phyloP scores from a whole-genome alignment of 30 jellyfish, hydroid and myxozoan species.

The Mastigias papua region DNA sequence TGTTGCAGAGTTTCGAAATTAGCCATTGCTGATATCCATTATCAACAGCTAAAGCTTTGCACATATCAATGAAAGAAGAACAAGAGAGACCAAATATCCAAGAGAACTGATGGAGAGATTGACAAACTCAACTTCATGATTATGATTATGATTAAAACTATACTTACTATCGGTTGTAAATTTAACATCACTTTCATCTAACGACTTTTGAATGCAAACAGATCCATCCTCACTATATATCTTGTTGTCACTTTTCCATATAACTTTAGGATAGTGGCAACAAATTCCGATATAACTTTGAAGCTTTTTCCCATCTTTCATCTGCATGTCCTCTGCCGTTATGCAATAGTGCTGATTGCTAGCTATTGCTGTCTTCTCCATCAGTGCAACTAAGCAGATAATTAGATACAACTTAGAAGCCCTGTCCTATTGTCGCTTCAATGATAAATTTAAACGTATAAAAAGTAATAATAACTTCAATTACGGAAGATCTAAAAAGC shows the following conservation, averaged over 20 bases:
- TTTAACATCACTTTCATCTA: neutral
- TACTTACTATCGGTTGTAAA: neutral
- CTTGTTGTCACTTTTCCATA: neutral
- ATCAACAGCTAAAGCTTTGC: too few species aligned
- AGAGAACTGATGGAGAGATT: too few species aligned
- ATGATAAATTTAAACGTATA: too few species aligned
- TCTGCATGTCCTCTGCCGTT: conserved; percentile 1
- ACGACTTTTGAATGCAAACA: conserved; percentile 8
- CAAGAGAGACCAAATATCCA: too few species aligned
- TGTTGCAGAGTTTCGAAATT: too few species aligned
- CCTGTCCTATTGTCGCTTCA: too few species aligned
- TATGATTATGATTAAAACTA: neutral
- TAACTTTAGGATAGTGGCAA: conserved; percentile 16
- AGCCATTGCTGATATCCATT: too few species aligned
- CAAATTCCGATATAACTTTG: conserved; percentile 14
- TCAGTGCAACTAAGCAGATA: conserved; percentile 1
- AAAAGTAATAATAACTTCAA: too few species aligned
- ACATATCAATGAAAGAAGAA: too few species aligned
- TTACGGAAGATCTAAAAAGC: too few species aligned
- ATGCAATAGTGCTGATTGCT: conserved; percentile 3
- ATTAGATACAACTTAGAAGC: neutral
- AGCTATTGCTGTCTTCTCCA: neutral
- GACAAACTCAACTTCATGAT: neutral
- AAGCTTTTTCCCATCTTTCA: conserved; percentile 9
- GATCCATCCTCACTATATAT: neutral